phyloP scores from a whole-genome alignment of 2,797 vertebrate species.

The Australoheros facetus region DNA sequence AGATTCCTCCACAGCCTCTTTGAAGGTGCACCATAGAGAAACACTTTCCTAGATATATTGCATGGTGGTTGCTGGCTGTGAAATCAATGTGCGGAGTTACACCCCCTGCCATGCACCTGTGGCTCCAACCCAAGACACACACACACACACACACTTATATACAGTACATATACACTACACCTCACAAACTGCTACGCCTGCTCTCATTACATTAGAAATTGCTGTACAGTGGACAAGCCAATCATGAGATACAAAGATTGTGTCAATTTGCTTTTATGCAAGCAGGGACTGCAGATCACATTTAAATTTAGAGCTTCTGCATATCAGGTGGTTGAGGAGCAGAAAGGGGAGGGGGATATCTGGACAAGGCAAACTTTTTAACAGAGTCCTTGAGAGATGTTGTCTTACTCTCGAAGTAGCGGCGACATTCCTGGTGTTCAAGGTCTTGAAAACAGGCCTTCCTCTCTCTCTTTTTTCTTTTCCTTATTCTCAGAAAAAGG shows the following conservation, averaged over 20 bases:
- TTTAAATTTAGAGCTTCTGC: conserved; percentile 44
- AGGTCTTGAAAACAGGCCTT: conserved; percentile 59
- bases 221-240: conserved; percentile 1
- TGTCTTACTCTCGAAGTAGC: conserved; percentile 31
- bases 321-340: conserved; percentile 41
- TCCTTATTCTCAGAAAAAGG: conserved; percentile 24
- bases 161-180: background rate
- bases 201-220: conserved; percentile 31
- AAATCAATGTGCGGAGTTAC: conserved; percentile 66
- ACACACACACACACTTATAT: background rate
- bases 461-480: conserved; percentile 7
- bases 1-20: conserved; percentile 58
- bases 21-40: conserved; percentile 65
- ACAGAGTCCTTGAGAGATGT: conserved; percentile 66
- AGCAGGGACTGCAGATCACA: conserved; percentile 17
- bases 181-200: conserved; percentile 19
- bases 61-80: conserved; percentile 63
- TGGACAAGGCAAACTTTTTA: conserved; percentile 58
- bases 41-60: conserved; percentile 61
- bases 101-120: conserved; percentile 63
- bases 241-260: conserved; percentile 26
- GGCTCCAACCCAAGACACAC: conserved; percentile 28
- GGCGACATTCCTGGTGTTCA: conserved; percentile 57
- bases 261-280: conserved; percentile 50
- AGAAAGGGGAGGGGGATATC: background rate